A percentile compares a stretch with the other conserved stretches of the same genome.
Evolutionary conservation across 2,113 vertebrate genomes (phyloP).

Genomic region (Tupaia tana): DNA sequence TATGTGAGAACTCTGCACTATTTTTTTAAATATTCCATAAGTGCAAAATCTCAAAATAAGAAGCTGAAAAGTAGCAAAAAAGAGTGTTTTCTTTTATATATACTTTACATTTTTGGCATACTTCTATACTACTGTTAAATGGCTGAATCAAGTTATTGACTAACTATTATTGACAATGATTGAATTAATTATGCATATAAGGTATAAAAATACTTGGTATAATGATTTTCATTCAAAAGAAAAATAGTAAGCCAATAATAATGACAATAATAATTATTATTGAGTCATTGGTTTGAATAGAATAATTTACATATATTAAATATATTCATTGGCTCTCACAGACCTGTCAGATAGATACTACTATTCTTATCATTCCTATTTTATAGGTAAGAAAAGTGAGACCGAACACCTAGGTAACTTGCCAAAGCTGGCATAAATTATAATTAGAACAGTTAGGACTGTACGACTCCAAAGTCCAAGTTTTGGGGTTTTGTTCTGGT

Average conservation of each 20-base stretch:
- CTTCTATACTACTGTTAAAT: not conserved
- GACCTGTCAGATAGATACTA: not conserved
- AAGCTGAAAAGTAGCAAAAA: constrained; percentile 15
- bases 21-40: not conserved
- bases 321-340: not conserved
- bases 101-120: constrained; percentile 1
- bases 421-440: not conserved
- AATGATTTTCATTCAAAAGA: not conserved
- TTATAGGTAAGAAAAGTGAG: constrained; percentile 1
- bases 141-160: not conserved
- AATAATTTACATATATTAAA: not conserved
- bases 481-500: not conserved
- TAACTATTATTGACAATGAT: not conserved
- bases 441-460: not conserved
- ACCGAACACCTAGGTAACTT: not conserved
- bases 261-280: not conserved
- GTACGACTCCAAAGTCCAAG: not conserved
- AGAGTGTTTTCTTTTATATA: not conserved
- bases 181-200: not conserved
- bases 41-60: constrained; percentile 35
- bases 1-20: not conserved
- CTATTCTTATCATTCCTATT: not conserved
- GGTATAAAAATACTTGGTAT: not conserved
- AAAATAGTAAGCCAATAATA: constrained; percentile 28
- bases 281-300: not conserved